Conservation (phyloP, 2,113 vertebrate genomes). For the Protomyctophum bolini region DNA sequence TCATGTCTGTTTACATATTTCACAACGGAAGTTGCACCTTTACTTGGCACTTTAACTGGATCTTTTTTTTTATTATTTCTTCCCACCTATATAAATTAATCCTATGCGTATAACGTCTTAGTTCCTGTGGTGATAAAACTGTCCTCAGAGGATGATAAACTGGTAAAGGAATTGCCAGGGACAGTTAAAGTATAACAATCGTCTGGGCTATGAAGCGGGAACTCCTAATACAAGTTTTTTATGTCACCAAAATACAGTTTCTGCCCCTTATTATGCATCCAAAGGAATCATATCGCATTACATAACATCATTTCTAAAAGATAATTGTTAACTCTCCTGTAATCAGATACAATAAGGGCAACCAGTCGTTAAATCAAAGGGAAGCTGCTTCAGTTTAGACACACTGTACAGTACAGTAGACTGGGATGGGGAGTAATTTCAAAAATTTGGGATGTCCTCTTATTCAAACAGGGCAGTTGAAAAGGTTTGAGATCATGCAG, state of each 20-base stretch:
- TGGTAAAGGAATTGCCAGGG: neutral
- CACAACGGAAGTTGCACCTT: neutral
- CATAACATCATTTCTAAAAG: neutral
- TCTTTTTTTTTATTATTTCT: neutral
- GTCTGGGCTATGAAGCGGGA: constrained; percentile 14
- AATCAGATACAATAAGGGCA: constrained; percentile 2
- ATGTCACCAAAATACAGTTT: constrained; percentile 5
- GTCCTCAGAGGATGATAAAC: constrained; percentile 19
- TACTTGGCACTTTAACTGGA: neutral
- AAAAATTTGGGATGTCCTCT: neutral
- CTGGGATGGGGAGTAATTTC: neutral
- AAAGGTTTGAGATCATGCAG: constrained; percentile 19
- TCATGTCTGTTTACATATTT: neutral
- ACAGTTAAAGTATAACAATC: constrained; percentile 13
- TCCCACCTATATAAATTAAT: constrained; percentile 22
- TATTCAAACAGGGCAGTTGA: constrained; percentile 17
- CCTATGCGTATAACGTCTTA: constrained; percentile 15
- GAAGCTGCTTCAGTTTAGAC: constrained; percentile 11
- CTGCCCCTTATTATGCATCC: neutral
- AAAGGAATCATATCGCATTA: constrained; percentile 4
- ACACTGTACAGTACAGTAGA: constrained; percentile 2
- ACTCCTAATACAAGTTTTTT: constrained; percentile 8
- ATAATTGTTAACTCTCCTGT: neutral
- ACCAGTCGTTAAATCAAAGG: constrained; percentile 9
- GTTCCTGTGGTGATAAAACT: constrained; percentile 10